A percentile compares a stretch with the other conserved stretches of the same genome.
phyloP scores from a whole-genome alignment of 1,140 invertebrate species.

The Drosophila bipectinata region DNA sequence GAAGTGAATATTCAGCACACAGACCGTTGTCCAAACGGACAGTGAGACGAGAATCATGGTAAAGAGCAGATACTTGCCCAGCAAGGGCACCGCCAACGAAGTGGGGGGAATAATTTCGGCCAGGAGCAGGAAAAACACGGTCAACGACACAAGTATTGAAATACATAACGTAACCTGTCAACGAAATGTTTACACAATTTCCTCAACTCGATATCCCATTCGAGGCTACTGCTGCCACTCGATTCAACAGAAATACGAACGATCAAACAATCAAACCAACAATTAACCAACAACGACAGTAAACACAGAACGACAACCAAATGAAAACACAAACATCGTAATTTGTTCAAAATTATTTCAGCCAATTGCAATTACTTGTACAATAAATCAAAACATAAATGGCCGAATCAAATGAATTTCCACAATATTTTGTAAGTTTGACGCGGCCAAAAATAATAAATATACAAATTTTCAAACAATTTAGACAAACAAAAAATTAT shows the following conservation, averaged over 20 bases:
- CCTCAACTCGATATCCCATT: conserved; percentile 32
- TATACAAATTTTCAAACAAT: conserved; percentile 11
- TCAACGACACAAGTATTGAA: conserved; percentile 98
- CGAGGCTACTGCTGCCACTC: conserved; percentile 10
- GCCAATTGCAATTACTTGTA: conserved; percentile 63
- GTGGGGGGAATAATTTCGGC: conserved; percentile 99
- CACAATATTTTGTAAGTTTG: background rate
- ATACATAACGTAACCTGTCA: conserved; percentile 95
- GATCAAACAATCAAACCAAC: conserved; percentile 48
- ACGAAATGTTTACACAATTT: conserved; percentile 81
- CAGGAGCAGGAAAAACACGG: conserved; percentile 98
- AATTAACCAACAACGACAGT: conserved; percentile 60
- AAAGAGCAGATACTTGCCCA: conserved; percentile 98
- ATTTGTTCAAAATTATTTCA: conserved; percentile 39
- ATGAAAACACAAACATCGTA: conserved; percentile 38
- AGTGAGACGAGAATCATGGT: conserved; percentile 99
- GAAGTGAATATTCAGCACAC: conserved; percentile 98
- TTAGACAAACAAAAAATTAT: conserved; percentile 16
- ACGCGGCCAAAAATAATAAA: conserved; percentile 1
- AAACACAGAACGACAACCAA: conserved; percentile 61
- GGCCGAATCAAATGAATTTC: conserved; percentile 11
- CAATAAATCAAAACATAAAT: conserved; percentile 2
- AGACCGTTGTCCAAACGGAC: conserved; percentile 98
- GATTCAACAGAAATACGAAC: conserved; percentile 19
- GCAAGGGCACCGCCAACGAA: conserved; percentile 97